Evolutionary conservation across 2,113 vertebrate species (phyloP), one percentile per base, ranked within the genome.

Genomic region (Empidonax alnorum): DNA sequence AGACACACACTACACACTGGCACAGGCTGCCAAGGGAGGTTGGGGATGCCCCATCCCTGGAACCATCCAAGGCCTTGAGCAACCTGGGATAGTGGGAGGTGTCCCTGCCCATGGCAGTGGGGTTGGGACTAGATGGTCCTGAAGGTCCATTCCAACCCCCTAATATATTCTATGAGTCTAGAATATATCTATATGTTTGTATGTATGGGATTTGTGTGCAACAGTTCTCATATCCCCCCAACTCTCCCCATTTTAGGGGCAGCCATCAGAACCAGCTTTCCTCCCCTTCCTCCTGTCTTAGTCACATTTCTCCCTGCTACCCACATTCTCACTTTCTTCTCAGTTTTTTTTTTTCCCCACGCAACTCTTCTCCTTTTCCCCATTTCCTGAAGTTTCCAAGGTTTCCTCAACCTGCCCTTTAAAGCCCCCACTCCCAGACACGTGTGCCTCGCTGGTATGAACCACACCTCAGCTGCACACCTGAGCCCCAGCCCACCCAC

Each of bases 381-480:
- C 7, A 12, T 21, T 76, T 28, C 18, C 9, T 12, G 23, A 62
- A 27, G n/a, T 6, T 39, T 2, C 42, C n/a, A 6, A 2, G 18
- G 17, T 52, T 78, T 67, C 58, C 71, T 27, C 23, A 30, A 8
- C 8, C 8, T 7, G 39, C n/a, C 30, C 28, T 9, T 25, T 20
- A 69, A 62, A 39, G 10, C 14, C 28, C 37, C 39, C 1, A 4
- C 37, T 49, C 30, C 35, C 3, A 20, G 39, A 53, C 39, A n/a
- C 0, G 1, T 10, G 17, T 18, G 22, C 11, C 59, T 65, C 63
- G 17, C 46, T 1, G 2, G 13, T n/a, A 23, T 4, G 10, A 86
- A 20, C 33, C 30, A 20, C 3, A 20, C 3, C 49, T 21, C 42
- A 14, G 46, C 46, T 58, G 11, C 73, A 37, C 23, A 33, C 20